Conservation (phyloP, 2,888 invertebrate genomes). For the Acrobasis consociella region DNA sequence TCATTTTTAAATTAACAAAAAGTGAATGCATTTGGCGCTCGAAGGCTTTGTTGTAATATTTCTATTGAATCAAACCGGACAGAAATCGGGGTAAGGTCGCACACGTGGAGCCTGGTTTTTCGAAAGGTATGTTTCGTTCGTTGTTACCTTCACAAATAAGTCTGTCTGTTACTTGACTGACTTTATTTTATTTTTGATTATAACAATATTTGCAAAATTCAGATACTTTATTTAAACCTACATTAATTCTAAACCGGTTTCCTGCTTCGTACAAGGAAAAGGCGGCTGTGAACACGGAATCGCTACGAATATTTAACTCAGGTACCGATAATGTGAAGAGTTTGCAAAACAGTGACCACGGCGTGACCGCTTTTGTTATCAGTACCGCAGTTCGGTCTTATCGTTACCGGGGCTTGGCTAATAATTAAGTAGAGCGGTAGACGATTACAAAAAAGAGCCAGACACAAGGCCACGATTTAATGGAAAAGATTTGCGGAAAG, state of each 20-base stretch:
- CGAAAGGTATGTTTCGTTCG: conserved; percentile 43
- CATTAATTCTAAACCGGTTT: conserved; percentile 21
- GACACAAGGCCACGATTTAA: conserved; percentile 58
- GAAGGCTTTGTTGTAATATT: conserved; percentile 56
- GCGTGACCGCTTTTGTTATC: conserved; percentile 46
- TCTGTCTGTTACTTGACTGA: conserved; percentile 41
- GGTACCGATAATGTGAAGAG: conserved; percentile 32
- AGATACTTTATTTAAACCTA: not conserved
- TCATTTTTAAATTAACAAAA: conserved; percentile 34
- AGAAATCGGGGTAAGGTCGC: conserved; percentile 64
- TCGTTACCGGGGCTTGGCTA: conserved; percentile 39
- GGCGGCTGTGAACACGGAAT: conserved; percentile 8
- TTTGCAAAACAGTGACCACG: conserved; percentile 31
- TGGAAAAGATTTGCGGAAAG: conserved; percentile 56
- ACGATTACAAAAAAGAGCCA: conserved; percentile 54
- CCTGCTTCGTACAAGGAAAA: not conserved
- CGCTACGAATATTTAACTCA: conserved; percentile 26
- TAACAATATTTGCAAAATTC: not conserved
- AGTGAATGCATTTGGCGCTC: conserved; percentile 47
- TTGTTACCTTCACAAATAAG: conserved; percentile 49
- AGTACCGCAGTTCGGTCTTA: conserved; percentile 35
- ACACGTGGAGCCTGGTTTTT: conserved; percentile 47
- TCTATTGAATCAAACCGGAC: conserved; percentile 54
- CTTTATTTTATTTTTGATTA: conserved; percentile 40
- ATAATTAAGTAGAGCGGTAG: conserved; percentile 43